phyloP scores from a whole-genome alignment of 2,888 invertebrate species.

The Electrophaes corylata region DNA sequence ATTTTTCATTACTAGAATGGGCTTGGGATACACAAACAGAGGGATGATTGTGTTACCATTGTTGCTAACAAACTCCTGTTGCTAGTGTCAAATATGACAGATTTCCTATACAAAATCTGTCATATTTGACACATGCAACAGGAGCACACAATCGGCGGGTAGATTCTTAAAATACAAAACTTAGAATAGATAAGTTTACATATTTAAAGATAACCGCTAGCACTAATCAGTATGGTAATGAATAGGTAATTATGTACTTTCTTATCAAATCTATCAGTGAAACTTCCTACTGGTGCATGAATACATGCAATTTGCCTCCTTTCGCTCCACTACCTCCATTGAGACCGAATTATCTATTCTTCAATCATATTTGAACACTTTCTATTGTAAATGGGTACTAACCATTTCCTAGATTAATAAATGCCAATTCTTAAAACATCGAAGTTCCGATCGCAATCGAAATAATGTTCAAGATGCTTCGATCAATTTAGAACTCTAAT shows the following conservation, averaged over 20 bases:
- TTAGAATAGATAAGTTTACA: neutral
- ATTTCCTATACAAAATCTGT: too few relatives aligned
- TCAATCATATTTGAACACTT: slow-evolving; percentile 34
- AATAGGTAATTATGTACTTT: slow-evolving; percentile 55
- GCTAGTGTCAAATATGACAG: too few relatives aligned
- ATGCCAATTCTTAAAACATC: neutral
- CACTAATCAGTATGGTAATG: slow-evolving; percentile 25
- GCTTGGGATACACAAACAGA: too few relatives aligned
- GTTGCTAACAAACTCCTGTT: too few relatives aligned
- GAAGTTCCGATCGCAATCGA: neutral
- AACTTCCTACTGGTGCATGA: slow-evolving; percentile 56
- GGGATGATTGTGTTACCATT: too few relatives aligned
- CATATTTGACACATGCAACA: too few relatives aligned
- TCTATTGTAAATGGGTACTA: slow-evolving; percentile 18
- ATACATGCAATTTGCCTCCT: slow-evolving; percentile 51
- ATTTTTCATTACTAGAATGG: too few relatives aligned
- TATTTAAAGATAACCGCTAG: slow-evolving; percentile 1
- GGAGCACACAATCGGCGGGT: too few relatives aligned
- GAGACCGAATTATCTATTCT: slow-evolving; percentile 35
- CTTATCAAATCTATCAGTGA: slow-evolving; percentile 57
- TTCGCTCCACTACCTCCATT: slow-evolving; percentile 42
- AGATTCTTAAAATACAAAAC: too few relatives aligned
- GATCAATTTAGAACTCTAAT: slow-evolving; percentile 23
- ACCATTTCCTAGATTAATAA: neutral
- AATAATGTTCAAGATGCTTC: slow-evolving; percentile 12